A percentile compares a stretch with the other conserved stretches of the same genome.
Evolutionary conservation across 1,140 invertebrate species (phyloP).

Genomic region (Phocides pigmalion): DNA sequence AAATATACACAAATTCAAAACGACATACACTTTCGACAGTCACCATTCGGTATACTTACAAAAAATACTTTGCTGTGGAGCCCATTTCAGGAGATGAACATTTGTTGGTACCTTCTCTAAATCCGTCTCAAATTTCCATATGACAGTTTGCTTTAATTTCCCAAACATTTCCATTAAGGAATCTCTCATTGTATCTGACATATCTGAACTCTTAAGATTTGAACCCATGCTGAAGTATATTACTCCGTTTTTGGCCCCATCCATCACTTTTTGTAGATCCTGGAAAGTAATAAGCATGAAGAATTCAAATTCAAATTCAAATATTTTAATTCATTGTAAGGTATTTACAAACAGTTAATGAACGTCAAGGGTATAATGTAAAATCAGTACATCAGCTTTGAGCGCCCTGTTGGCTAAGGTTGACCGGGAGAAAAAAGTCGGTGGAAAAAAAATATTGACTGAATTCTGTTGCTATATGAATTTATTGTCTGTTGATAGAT

Average conservation of each 20-base stretch:
- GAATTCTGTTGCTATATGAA: too few species aligned
- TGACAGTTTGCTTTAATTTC: slow-evolving; percentile 84
- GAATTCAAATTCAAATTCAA: too few species aligned
- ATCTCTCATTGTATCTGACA: slow-evolving; percentile 75
- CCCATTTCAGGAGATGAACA: slow-evolving; percentile 87
- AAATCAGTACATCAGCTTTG: too few species aligned
- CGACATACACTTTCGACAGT: too few species aligned
- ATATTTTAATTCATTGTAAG: too few species aligned
- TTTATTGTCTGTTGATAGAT: too few species aligned
- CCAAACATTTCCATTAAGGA: slow-evolving; percentile 82
- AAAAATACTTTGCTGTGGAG: slow-evolving; percentile 88
- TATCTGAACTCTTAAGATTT: slow-evolving; percentile 80
- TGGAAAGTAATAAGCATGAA: slow-evolving; percentile 36
- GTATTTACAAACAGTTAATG: too few species aligned
- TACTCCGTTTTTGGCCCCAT: slow-evolving; percentile 83
- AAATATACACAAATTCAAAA: too few species aligned
- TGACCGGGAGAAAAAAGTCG: too few species aligned
- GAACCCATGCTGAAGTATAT: slow-evolving; percentile 88
- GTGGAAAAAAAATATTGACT: too few species aligned
- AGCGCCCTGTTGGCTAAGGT: too few species aligned
- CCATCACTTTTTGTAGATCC: slow-evolving; percentile 83
- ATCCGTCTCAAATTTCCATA: slow-evolving; percentile 88
- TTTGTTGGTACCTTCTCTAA: slow-evolving; percentile 83
- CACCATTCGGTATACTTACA: slow-evolving; percentile 46
- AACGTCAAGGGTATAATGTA: too few species aligned